Evolutionary conservation across 2,888 invertebrate genomes (phyloP), one percentile per base, ranked within the genome.

Genomic region (Catocala nupta): DNA sequence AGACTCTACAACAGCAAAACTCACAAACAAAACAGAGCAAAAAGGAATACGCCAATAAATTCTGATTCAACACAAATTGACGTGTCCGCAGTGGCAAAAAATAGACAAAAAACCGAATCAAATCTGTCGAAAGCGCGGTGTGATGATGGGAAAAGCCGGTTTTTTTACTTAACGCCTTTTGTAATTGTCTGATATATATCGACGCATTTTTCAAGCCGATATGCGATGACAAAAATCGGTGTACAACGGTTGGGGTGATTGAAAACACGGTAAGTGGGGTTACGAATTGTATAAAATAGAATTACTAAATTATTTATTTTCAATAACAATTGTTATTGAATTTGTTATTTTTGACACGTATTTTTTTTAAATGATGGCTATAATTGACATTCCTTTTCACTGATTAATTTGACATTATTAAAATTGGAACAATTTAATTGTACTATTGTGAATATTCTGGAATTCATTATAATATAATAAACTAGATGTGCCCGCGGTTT

Each of bases 141-240:
- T 25, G 25, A 65, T 80, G 72, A 73, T 68, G 74, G 64, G 11
- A 63, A 71, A 82, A 84, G 70, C 77, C 70, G 80, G 78, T 83
- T 83, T 83, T 83, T 88, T 64, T 85, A 87, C 78, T 82, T 81
- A 81, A 71, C 79, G 70, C 69, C 57, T 75, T 39, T 82, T 86
- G 84, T 91, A 90, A 90, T 90, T 89, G 90, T 84, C 84, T 84
- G 82, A 89, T 88, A 87, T 89, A 84, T 90, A 90, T 90, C 81
- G 89, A 87, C 79, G 83, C 82, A 87, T 90, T 85, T 89, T 87
- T 90, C 85, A 83, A 61, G 47, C 65, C 70, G 71, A 77, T 80
- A 78, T 78, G 77, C 67, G 72, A 66, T 66, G 76, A 71, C 69
- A 73, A 57, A 43, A 71, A 70, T 75, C 63, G 65, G 57, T 55